Evolutionary conservation across 2,888 invertebrate genomes (phyloP).

Genomic region (Stratiomys singularior): DNA sequence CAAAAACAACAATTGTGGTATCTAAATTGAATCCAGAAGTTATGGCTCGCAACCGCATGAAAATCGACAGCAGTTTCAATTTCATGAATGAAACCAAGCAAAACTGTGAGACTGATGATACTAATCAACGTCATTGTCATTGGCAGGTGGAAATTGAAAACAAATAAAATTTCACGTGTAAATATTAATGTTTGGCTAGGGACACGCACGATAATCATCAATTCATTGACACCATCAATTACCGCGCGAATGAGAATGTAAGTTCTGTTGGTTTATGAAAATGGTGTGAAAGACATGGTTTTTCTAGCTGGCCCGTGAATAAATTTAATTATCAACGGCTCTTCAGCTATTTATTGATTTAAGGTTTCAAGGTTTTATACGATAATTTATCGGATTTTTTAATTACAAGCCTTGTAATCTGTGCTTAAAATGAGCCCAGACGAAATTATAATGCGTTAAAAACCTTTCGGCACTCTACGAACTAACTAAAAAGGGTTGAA

Average conservation of each 20-base stretch:
- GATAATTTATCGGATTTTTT: no score
- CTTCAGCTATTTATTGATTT: no score
- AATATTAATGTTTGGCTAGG: not conserved
- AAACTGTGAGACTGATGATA: not conserved
- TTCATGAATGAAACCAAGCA: slow-evolving; percentile 35
- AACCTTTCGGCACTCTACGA: no score
- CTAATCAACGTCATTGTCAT: not conserved
- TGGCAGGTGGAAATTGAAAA: slow-evolving; percentile 35
- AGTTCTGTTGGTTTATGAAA: not conserved
- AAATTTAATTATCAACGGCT: slow-evolving; percentile 18
- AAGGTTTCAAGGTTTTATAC: no score
- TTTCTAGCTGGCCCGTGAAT: slow-evolving; percentile 4
- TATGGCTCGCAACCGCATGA: not conserved
- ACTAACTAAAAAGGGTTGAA: no score
- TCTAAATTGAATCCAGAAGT: not conserved
- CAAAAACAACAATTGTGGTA: not conserved
- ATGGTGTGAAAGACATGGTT: not conserved
- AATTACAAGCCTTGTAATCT: no score
- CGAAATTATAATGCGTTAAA: no score
- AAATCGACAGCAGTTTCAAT: slow-evolving; percentile 31
- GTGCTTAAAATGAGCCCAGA: no score
- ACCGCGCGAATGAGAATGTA: not conserved
- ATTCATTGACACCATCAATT: not conserved
- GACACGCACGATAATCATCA: slow-evolving; percentile 17
- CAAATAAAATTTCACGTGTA: slow-evolving; percentile 35